Percentiles rank a stretch among this genome's conserved stretches.
These are phyloP conservation scores for Orussus abietinus DNA, from an alignment of 1,140 invertebrate genomes.

Conservation along the genomic window DNA sequence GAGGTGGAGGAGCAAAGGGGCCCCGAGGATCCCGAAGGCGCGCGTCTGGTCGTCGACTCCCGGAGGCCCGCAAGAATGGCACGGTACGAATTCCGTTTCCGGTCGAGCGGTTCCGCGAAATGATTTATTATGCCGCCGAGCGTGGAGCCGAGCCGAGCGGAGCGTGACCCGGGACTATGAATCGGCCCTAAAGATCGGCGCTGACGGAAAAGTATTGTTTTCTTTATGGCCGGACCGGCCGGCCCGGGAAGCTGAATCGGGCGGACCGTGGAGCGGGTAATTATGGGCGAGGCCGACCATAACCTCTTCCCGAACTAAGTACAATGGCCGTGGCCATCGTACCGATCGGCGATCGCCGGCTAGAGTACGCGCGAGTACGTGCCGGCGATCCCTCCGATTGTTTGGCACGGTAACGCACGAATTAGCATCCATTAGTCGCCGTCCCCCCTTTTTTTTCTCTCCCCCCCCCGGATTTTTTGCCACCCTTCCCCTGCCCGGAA, in stretches of 20 bases:
- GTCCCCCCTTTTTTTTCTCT: no score
- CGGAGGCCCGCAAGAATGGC: background rate
- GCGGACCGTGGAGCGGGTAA: constrained; percentile 43
- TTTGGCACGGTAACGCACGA: no score
- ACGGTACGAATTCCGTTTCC: constrained; percentile 46
- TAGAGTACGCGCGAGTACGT: constrained; percentile 2
- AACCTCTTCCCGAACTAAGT: no score
- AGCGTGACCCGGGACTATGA: constrained; percentile 47
- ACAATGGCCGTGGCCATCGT: no score
- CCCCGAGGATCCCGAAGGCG: no score
- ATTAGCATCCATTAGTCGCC: no score
- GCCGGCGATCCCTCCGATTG: no score
- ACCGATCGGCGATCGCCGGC: constrained; percentile 19
- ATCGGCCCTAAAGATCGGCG: constrained; percentile 39
- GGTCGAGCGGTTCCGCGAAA: constrained; percentile 49
- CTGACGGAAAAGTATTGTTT: constrained; percentile 34
- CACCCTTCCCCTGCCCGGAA: no score
- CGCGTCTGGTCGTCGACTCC: no score
- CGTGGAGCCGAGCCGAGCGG: constrained; percentile 33
- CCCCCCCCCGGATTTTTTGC: no score
- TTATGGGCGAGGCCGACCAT: constrained; percentile 36
- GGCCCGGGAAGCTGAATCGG: constrained; percentile 15
- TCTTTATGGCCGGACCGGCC: constrained; percentile 21
- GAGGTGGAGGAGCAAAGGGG: no score
- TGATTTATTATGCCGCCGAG: constrained; percentile 51